Conservation (phyloP, 2,797 vertebrate species). For the Telmatherina bonti region DNA sequence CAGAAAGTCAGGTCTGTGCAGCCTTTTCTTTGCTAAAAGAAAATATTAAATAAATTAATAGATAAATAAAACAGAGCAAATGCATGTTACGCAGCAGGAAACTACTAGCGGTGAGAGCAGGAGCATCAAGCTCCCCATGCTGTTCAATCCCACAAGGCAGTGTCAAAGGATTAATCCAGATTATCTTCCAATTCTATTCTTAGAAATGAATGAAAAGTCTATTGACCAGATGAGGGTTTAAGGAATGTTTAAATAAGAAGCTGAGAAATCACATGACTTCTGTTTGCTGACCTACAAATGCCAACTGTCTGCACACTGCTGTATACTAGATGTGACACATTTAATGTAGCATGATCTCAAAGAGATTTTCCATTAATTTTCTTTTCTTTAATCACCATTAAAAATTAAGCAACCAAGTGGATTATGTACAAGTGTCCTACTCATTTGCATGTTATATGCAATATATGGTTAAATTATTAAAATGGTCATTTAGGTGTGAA, state of each 20-base stretch:
- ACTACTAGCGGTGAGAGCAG: conserved; percentile 16
- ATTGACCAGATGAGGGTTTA: conserved; percentile 46
- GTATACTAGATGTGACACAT: neutral
- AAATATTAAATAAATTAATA: conserved; percentile 40
- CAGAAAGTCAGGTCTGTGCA: conserved; percentile 50
- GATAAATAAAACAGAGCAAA: too few relatives aligned
- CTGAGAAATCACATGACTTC: conserved; percentile 19
- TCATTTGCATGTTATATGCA: neutral
- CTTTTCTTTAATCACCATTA: neutral
- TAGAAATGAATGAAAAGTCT: conserved; percentile 67
- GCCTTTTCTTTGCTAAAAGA: conserved; percentile 31
- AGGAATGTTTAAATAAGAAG: conserved; percentile 38
- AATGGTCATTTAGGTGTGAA: neutral
- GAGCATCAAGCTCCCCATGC: conserved; percentile 8
- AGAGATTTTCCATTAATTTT: neutral
- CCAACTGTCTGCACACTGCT: neutral
- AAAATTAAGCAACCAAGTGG: neutral
- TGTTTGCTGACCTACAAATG: conserved; percentile 20
- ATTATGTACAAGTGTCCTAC: neutral
- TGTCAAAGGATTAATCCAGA: conserved; percentile 69
- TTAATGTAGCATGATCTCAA: neutral
- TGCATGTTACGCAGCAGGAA: conserved; percentile 24
- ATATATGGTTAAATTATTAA: neutral
- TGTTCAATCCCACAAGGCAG: conserved; percentile 59
- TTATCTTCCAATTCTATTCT: conserved; percentile 74